These are phyloP conservation scores for Orthonychiurus folsomi DNA, from an alignment of 2,888 invertebrate genomes.

Conservation along the genomic window DNA sequence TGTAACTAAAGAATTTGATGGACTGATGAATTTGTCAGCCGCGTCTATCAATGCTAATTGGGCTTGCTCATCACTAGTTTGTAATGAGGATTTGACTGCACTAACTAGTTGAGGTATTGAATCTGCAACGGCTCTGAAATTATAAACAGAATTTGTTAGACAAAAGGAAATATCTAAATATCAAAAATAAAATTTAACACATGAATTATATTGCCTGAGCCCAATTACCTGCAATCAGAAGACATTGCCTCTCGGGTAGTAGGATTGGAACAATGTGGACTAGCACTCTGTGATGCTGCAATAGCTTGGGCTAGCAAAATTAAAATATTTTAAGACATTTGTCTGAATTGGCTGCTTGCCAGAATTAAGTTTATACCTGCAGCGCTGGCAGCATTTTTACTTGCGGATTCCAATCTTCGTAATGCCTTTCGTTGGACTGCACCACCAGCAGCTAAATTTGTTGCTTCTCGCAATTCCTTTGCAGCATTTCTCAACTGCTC, in stretches of 20 bases:
- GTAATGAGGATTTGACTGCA: slow-evolving; percentile 61
- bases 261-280: slow-evolving; percentile 49
- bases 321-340: too few species aligned
- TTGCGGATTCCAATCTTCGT: slow-evolving; percentile 54
- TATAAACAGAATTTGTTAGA: neutral
- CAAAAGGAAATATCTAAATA: too few species aligned
- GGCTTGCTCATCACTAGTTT: slow-evolving; percentile 40
- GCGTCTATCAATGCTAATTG: slow-evolving; percentile 35
- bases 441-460: slow-evolving; percentile 38
- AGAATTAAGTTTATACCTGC: too few species aligned
- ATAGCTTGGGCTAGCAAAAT: slow-evolving; percentile 55
- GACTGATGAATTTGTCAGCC: slow-evolving; percentile 35
- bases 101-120: slow-evolving; percentile 73
- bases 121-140: slow-evolving; percentile 62
- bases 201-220: slow-evolving; percentile 3
- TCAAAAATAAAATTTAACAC: neutral
- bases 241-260: slow-evolving; percentile 39
- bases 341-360: too few species aligned
- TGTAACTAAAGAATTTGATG: slow-evolving; percentile 36
- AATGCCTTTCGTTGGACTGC: slow-evolving; percentile 38
- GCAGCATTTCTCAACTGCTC: slow-evolving; percentile 78
- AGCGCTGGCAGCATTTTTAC: slow-evolving; percentile 74
- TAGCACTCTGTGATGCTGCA: slow-evolving; percentile 74
- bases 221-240: slow-evolving; percentile 30
- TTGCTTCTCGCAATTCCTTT: slow-evolving; percentile 64